Conservation (phyloP, 2,888 invertebrate species). For the Spilarctia lutea region DNA sequence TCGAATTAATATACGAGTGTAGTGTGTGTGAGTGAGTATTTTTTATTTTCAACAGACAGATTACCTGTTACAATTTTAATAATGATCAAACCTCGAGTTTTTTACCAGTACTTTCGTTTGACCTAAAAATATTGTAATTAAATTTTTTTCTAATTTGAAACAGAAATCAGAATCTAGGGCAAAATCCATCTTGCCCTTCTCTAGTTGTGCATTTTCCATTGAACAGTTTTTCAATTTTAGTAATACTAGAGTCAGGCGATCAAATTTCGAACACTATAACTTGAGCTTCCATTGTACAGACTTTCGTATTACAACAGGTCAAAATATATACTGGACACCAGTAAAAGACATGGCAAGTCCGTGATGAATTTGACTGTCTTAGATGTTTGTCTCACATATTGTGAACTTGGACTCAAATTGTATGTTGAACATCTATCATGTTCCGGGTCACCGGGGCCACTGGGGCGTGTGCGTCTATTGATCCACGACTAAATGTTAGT, state of each 20-base stretch:
- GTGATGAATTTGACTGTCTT: neutral
- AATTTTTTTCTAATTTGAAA: no score
- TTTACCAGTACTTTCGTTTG: no score
- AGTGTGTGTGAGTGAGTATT: no score
- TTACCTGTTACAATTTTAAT: no score
- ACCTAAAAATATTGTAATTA: no score
- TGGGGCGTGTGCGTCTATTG: constrained; percentile 41
- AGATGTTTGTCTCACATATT: neutral
- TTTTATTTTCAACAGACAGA: neutral
- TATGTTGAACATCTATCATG: neutral
- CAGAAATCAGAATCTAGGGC: no score
- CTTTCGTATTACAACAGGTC: neutral
- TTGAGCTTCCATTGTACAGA: neutral
- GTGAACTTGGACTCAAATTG: neutral
- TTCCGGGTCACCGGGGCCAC: constrained; percentile 30
- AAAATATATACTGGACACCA: neutral
- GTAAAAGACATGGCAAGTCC: neutral
- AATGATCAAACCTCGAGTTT: no score
- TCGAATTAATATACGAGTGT: neutral
- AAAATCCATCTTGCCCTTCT: neutral
- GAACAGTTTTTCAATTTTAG: no score
- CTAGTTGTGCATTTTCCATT: neutral
- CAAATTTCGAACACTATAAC: neutral
- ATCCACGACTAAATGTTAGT: constrained; percentile 43
- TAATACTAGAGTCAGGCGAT: neutral